phyloP scores from a whole-genome alignment of 2,113 vertebrate genomes.

The Egretta garzetta region DNA sequence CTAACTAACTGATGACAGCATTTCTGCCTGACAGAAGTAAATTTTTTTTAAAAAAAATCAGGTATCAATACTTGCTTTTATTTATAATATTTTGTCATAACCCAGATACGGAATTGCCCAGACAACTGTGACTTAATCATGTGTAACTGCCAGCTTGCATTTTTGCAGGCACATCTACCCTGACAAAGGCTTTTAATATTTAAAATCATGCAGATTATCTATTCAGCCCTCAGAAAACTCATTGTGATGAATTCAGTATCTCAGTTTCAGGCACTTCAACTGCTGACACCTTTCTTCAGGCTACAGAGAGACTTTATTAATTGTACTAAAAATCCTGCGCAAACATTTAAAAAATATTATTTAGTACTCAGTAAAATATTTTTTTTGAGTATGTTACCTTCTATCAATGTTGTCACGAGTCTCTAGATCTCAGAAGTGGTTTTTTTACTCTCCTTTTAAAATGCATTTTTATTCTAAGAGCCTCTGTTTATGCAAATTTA shows the following conservation, averaged over 20 bases:
- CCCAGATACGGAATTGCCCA: constrained; percentile 1
- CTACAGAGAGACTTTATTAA: constrained; percentile 43
- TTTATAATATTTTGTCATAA: constrained; percentile 32
- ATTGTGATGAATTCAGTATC: constrained; percentile 46
- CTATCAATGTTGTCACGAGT: neutral
- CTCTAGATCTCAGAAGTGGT: neutral
- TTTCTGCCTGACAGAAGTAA: neutral
- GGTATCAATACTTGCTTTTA: constrained; percentile 15
- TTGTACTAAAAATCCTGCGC: constrained; percentile 36
- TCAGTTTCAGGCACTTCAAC: constrained; percentile 47
- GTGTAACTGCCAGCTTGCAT: constrained; percentile 60
- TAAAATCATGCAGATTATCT: constrained; percentile 67
- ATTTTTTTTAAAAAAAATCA: neutral
- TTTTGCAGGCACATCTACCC: constrained; percentile 56
- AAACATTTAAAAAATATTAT: constrained; percentile 50
- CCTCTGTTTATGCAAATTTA: constrained; percentile 46
- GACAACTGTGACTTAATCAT: constrained; percentile 52
- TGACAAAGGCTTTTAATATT: constrained; percentile 66
- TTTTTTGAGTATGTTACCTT: neutral
- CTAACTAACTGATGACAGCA: neutral
- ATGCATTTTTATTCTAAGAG: constrained; percentile 7
- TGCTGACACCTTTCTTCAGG: constrained; percentile 58
- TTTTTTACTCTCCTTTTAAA: neutral
- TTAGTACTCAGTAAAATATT: constrained; percentile 12
- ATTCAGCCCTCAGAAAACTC: constrained; percentile 63